Base-by-base conservation (phyloP, 2,888 invertebrate genomes). In the Syrista parreyssii region DNA sequence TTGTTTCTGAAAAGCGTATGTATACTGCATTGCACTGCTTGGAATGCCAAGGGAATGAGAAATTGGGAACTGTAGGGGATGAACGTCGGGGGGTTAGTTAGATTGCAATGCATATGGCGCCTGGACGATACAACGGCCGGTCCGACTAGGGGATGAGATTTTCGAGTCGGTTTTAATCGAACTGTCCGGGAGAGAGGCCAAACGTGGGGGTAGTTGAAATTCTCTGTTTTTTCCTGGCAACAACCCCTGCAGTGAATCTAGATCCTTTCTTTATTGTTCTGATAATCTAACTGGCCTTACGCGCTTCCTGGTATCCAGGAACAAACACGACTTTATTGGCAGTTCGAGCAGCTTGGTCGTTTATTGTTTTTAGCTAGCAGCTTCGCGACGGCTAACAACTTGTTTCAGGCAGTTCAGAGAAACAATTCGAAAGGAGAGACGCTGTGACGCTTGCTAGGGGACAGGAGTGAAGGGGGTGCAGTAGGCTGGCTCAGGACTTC, bases 111-210 rank as follows among this genome's bases (percentile, higher is more conserved):
- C 89, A 88, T 88, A 89, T 88, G 88, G 87, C 85, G 84, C 81
- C 84, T 82, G 84, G 84, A 87, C 90, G 86, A 89, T 90, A 89
- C 89, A 89, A 88, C 87, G 86, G 85, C 84, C n/a, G 15, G 32
- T 30, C 75, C 55, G 78, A 78, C 79, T 36, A 76, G 78, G 78
- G 81, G 81, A 84, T 82, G 84, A 83, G 84, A 86, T 88, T 89
- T 86, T 86, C 87, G 87, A 88, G 86, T 83, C 85, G 81, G 85
- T 88, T 89, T 89, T 90, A 89, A 88, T 88, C 88, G 88, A 84
- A 84, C 85, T 84, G 86, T 87, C 83, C 86, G 82, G 83, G 75
- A 79, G 78, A 78, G 79, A 80, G 68, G 79, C 82, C 78, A 73
- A 76, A 78, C 75, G 69, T 15, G 30, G 12, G 4, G 69, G 75